Conservation (phyloP, 2,113 vertebrate genomes). For the Trematocara unimaculatum region DNA sequence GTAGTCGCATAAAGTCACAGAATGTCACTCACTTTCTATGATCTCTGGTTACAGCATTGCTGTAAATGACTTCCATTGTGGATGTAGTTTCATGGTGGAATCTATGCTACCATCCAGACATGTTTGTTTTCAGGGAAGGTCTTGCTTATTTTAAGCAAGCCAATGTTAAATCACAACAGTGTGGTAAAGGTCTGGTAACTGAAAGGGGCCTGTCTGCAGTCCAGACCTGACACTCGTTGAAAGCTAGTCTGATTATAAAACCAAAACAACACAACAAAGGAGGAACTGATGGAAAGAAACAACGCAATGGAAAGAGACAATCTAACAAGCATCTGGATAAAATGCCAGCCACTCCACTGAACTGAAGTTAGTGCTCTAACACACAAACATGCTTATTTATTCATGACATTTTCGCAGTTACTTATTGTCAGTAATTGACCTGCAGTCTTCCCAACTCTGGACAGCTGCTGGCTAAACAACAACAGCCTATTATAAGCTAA, state of each 20-base stretch:
- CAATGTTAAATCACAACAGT: neutral
- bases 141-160: neutral
- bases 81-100: neutral
- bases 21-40: neutral
- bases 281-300: neutral
- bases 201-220: neutral
- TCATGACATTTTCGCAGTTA: neutral
- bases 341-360: neutral
- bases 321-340: neutral
- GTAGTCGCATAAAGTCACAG: neutral
- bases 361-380: neutral
- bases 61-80: neutral
- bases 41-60: neutral
- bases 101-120: neutral
- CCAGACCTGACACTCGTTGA: neutral
- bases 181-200: neutral
- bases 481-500: neutral
- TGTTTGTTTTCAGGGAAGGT: neutral
- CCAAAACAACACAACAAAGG: neutral
- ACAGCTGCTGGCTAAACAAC: neutral
- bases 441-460: neutral
- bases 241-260: neutral
- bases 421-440: neutral
- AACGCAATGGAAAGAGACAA: neutral
- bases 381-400: neutral